Evolutionary conservation across 2,113 vertebrate species (phyloP).

Genomic region (Acanthochromis polyacanthus): DNA sequence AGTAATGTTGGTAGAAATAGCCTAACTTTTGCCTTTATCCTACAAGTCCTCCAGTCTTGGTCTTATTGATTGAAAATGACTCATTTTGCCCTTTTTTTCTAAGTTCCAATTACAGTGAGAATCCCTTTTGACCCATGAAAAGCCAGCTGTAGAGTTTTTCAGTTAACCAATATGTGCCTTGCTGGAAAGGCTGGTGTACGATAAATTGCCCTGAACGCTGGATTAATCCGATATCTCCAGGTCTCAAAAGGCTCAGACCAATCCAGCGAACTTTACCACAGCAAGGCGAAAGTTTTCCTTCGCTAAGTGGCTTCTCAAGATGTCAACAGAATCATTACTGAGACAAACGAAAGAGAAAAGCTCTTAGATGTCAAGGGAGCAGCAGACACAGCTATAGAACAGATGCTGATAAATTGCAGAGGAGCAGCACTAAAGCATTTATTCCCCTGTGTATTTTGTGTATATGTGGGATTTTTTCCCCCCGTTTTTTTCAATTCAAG

Average conservation of each 20-base stretch:
- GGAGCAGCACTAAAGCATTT: constrained; percentile 16
- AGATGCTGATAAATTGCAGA: constrained; percentile 13
- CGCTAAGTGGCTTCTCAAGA: constrained; percentile 21
- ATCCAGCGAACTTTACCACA: constrained; percentile 4
- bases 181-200: background rate
- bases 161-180: no score
- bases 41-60: no score
- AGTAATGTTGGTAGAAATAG: no score
- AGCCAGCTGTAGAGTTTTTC: no score
- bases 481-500: background rate
- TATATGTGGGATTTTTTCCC: background rate
- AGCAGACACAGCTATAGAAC: constrained; percentile 6
- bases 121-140: no score
- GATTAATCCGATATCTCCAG: background rate
- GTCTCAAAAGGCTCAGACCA: background rate
- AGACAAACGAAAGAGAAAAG: constrained; percentile 43
- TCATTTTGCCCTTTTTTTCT: no score
- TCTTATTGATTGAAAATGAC: no score
- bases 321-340: constrained; percentile 22
- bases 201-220: background rate
- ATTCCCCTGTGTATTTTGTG: background rate
- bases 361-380: constrained; percentile 4
- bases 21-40: no score
- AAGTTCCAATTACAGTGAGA: no score
- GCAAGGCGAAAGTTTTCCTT: constrained; percentile 8